Percentiles rank a stretch among this genome's conserved stretches.
Evolutionary conservation across 2,888 invertebrate genomes (phyloP).

Genomic region (Noctua comes): DNA sequence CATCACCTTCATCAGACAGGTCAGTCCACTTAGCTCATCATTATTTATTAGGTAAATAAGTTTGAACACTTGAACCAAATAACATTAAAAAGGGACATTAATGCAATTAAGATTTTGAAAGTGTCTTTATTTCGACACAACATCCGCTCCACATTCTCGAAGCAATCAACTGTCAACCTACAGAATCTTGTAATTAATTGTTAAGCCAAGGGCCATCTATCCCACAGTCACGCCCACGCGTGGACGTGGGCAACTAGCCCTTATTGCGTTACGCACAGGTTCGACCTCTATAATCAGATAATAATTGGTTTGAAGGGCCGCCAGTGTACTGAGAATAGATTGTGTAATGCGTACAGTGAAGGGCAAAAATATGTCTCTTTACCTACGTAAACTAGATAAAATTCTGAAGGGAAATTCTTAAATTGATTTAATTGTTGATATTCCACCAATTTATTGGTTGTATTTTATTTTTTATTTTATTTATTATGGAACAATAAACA

Average conservation of each 20-base stretch:
- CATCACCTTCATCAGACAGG: conserved; percentile 98
- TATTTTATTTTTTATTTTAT: no score
- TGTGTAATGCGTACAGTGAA: conserved; percentile 16
- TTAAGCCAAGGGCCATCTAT: conserved; percentile 5
- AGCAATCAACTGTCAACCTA: conserved; percentile 13
- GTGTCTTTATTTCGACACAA: conserved; percentile 3
- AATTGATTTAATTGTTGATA: not conserved
- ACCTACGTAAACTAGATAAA: not conserved
- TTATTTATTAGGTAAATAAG: not conserved
- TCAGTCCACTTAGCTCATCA: conserved; percentile 74
- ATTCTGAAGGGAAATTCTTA: not conserved
- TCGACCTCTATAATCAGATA: not conserved
- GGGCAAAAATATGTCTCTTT: not conserved
- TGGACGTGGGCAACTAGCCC: conserved; percentile 34
- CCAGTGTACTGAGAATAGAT: conserved; percentile 5
- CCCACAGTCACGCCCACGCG: conserved; percentile 16
- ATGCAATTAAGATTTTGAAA: not conserved
- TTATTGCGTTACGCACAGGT: conserved; percentile 20
- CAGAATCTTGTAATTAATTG: not conserved
- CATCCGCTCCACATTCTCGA: conserved; percentile 21
- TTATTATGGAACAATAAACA: no score
- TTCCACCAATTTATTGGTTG: not conserved
- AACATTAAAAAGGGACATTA: not conserved
- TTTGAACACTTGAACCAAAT: not conserved
- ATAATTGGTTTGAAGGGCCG: conserved; percentile 25